Conservation (phyloP, 2,797 vertebrate species). For the Syngnathus rostellatus region DNA sequence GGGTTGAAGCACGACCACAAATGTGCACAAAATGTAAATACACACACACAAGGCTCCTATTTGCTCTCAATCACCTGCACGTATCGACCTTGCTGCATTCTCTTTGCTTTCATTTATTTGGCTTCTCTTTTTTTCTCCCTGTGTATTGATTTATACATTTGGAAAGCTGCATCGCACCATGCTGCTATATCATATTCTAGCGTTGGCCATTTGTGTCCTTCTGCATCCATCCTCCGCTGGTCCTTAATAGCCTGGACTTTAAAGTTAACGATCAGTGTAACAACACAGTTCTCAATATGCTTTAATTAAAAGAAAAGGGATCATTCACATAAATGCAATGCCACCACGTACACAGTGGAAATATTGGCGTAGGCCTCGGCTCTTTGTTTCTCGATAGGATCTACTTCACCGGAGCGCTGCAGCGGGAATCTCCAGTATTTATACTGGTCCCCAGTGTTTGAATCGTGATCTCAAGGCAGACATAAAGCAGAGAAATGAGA, state of each 20-base stretch:
- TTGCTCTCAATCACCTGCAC: conserved; percentile 56
- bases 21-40: conserved; percentile 16
- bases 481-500: conserved; percentile 63
- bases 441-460: conserved; percentile 64
- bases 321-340: conserved; percentile 21
- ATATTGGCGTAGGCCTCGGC: conserved; percentile 19
- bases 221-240: conserved; percentile 11
- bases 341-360: conserved; percentile 14
- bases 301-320: conserved; percentile 31
- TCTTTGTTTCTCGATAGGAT: conserved; percentile 51
- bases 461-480: conserved; percentile 58
- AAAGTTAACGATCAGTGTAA: conserved; percentile 19
- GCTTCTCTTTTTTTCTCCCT: conserved; percentile 19
- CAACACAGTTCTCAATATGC: conserved; percentile 13
- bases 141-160: conserved; percentile 61
- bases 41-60: conserved; percentile 30
- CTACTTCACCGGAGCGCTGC: conserved; percentile 48
- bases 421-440: conserved; percentile 54
- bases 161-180: conserved; percentile 35
- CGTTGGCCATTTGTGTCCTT: conserved; percentile 44
- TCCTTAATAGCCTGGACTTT: conserved; percentile 6
- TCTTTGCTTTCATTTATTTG: conserved; percentile 57
- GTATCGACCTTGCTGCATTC: conserved; percentile 55
- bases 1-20: conserved; percentile 21
- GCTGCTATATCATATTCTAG: conserved; percentile 48